Evolutionary conservation across 2,113 vertebrate species (phyloP).

Genomic region (Talpa occidentalis): DNA sequence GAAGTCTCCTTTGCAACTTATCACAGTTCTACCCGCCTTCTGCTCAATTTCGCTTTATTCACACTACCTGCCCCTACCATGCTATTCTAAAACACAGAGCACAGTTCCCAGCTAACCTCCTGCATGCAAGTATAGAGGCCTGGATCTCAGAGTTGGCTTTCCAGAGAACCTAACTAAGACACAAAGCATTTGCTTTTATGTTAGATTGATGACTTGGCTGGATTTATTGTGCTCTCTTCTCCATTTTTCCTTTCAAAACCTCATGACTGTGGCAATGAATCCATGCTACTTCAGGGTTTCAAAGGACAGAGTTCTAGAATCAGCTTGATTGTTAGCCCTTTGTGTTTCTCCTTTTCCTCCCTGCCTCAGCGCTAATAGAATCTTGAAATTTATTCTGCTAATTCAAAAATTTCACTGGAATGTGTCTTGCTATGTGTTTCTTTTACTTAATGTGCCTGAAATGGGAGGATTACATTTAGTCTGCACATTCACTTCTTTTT

Average conservation of each 20-base stretch:
- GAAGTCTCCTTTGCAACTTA: accelerated
- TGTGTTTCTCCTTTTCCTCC: background rate
- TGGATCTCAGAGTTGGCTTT: background rate
- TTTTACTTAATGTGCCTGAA: background rate
- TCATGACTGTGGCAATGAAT: background rate
- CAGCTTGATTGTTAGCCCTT: background rate
- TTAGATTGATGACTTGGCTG: background rate
- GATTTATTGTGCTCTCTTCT: background rate
- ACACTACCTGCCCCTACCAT: too few species aligned
- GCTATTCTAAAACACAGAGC: background rate
- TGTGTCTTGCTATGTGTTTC: background rate
- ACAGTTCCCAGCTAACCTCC: background rate
- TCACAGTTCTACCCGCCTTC: background rate
- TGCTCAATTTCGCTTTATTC: background rate
- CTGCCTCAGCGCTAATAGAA: background rate
- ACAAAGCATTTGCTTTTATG: background rate
- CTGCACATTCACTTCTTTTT: background rate
- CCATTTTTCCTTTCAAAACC: slow-evolving; percentile 7
- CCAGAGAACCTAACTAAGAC: slow-evolving; percentile 1
- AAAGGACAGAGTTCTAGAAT: background rate
- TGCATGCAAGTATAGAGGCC: background rate
- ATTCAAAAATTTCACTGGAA: background rate
- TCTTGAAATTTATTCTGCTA: background rate
- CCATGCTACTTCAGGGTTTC: background rate
- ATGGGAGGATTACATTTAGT: background rate